These are phyloP conservation scores for Leptosomus discolor DNA, from an alignment of 2,113 vertebrate species.

Conservation along the genomic window DNA sequence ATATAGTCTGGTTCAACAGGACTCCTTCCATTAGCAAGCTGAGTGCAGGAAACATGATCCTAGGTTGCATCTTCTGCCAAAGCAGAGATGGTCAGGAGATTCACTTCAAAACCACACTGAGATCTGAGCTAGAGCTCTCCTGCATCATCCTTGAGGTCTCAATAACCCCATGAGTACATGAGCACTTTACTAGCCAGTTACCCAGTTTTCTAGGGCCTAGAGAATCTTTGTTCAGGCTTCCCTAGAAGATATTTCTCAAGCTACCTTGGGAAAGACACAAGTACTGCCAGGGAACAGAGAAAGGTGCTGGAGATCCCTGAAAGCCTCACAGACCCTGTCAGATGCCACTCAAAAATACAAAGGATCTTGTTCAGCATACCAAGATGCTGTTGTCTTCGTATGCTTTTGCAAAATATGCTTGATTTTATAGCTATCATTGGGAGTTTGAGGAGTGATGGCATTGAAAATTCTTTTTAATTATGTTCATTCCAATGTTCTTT, in stretches of 20 bases:
- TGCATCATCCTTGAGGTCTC: neutral
- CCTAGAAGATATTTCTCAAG: neutral
- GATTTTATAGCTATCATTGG: neutral
- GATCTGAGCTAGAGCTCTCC: neutral
- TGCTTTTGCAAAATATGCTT: neutral
- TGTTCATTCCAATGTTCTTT: neutral
- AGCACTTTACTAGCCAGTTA: neutral
- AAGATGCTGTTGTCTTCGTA: neutral
- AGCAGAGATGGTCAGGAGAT: neutral
- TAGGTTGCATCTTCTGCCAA: neutral
- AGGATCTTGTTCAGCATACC: neutral
- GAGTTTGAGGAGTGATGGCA: neutral
- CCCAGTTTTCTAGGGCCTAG: neutral
- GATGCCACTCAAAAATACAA: neutral
- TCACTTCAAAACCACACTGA: neutral
- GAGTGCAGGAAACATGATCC: neutral
- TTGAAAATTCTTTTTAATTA: conserved; percentile 3
- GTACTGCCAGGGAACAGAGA: neutral
- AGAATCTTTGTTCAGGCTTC: neutral
- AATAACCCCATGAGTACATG: neutral
- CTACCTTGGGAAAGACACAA: neutral
- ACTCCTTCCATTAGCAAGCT: neutral
- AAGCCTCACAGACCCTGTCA: neutral
- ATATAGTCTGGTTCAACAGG: neutral
- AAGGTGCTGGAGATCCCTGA: neutral